Base-by-base conservation (phyloP, 2,113 vertebrate species). In the Egretta garzetta region DNA sequence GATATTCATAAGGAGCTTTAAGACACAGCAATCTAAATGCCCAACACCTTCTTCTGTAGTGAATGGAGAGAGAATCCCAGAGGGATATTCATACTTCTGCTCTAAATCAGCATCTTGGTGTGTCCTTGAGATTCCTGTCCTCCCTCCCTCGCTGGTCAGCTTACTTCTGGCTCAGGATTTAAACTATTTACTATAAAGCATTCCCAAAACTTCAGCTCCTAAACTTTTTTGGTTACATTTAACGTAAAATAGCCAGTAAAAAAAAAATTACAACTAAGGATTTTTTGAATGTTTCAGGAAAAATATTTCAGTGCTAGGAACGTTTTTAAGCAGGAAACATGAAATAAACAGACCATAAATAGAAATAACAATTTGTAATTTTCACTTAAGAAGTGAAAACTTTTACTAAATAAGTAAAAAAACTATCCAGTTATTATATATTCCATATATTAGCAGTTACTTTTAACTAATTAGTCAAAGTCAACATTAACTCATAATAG, bases 31-130 rank as follows among this genome's bases (percentile, higher is more conserved):
- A 23, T 79, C 11, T 70, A 58, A 60, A 43, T 10, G 62, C 15
- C 6, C 16, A 24, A 1, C 4, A 5, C 9, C 1, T 1, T 19
- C 18, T 74, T 88, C 32, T 80, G 1, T 58, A 43, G 14, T 8
- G 20, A 90, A 39, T 22, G 11, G 24, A 60, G 50, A 60, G 55
- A 74, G 30, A 62, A 64, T 60, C 14, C 7, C 33, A 47, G 43
- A 37, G 15, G 21, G 3, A 11, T 11, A 6, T 74, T 82, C 14
- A 28, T 77, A 70, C 12, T 74, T 81, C 9, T 77, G 22, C 39
- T 79, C 9, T 85, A 77, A 85, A 56, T 90, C 26, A 49, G 33
- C 30, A 47, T 47, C 22, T 62, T 88, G 16, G 4, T 50, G 12
- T 81, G 45, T 60, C 59, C 27, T 64, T 76, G 15, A 75, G 62